Base-by-base conservation (phyloP, 2,113 vertebrate species). In the Ophthalmolycus amberensis region DNA sequence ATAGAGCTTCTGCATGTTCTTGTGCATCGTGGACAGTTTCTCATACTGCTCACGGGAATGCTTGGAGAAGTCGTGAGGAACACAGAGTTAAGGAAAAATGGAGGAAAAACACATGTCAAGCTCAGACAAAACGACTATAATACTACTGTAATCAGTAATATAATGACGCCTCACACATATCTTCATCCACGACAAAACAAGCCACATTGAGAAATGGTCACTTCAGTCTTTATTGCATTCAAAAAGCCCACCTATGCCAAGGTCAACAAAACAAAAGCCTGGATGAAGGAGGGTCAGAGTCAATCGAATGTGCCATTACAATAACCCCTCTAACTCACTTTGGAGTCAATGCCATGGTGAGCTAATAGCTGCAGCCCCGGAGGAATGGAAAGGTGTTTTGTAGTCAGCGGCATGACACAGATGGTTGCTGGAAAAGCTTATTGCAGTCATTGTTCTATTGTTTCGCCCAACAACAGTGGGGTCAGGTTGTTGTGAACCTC, bases 1-100 rank as follows among this genome's bases (percentile, higher is more conserved):
- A 44, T 98, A 99, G 11, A 99, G 90, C 78, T 99, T 99, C 5
- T 94, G 94, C 98, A 99, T 99, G 93, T 98, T 99, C 93, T 96
- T 98, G 92, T 99, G 96, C 98, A 98, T 99, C 88, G 93, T 97
- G 83, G 95, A 95, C 56, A 99, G 94, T 70, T 99, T 99, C 18
- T 99, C 98, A 22, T 97, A 99, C 63, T 99, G 98, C 59, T 99
- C 98, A 67, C 97, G 94, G 20, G 98, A 93, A 87, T 93, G 93
- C 92, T 98, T 97, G 75, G 95, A 90, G 94, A 99, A 99, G 93
- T 96, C 96, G 97, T 99, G 94, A 90, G 84, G 59, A 18, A 10
- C 1, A 70, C 4, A 14, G 59, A 76, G 95, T 99, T 94, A 99
- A 99, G 96, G 96, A 72, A 84, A 87, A 85, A 89, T 42, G 5